Base-by-base conservation (phyloP, 1,140 invertebrate genomes). In the Dendrolimus kikuchii region DNA sequence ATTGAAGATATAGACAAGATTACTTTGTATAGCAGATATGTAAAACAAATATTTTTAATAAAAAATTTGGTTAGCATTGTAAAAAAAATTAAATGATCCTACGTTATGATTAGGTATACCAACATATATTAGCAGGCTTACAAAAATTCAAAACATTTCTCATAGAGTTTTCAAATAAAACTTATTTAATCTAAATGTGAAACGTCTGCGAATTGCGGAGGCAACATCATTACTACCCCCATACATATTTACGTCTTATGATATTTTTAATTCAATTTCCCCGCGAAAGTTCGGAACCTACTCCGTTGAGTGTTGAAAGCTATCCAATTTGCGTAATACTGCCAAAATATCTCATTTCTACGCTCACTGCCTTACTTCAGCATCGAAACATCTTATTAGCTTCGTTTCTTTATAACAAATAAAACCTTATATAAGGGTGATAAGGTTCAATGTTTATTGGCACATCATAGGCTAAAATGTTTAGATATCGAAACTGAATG, bases 241-340 rank as follows among this genome's bases (percentile, higher is more conserved):
- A 77, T 77, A 80, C 76, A 80, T 83, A 83, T 84, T 83, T 82
- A 80, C 79, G 69, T 86, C 77, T 85, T 81, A 85, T 82, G 72
- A 83, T 86, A 86, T 86, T 86, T 86, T 86, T 85, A 86, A 85
- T 86, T 85, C 80, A 85, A 85, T 86, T 83, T 77, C 71, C 73
- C 78, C 80, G 73, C 80, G 74, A 86, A 84, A 85, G 71, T 86
- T 85, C 77, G 69, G 75, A 86, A 83, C 81, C 75, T 86, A 84
- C 83, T 84, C 81, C 80, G 80, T 83, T 75, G 83, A 86, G 83
- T 86, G 83, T 86, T 83, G 83, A 86, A 86, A 86, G 83, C 83
- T 86, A 86, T 86, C 83, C 83, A 86, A 86, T 86, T 86, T 86
- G 80, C 80, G 83, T 86, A 86, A 85, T 86, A 86, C 83, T 85